These are phyloP conservation scores for Hippolais icterina DNA, from an alignment of 2,113 vertebrate species.

Conservation along the genomic window DNA sequence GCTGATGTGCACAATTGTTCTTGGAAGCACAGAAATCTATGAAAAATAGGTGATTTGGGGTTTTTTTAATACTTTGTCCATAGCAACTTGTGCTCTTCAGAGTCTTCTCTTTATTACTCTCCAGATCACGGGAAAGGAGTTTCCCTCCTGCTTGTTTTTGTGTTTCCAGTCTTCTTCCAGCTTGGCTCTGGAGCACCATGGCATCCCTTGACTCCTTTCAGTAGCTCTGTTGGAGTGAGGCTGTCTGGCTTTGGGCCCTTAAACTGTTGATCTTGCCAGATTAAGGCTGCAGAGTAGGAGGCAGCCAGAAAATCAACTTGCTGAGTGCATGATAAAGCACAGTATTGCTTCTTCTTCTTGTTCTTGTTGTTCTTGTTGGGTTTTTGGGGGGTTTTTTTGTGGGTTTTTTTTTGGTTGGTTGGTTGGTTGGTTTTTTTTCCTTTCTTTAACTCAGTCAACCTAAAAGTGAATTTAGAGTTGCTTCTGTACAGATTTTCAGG, in stretches of 20 bases:
- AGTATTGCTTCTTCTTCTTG: not conserved
- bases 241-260: not conserved
- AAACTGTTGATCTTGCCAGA: not conserved
- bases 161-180: not conserved
- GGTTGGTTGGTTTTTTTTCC: too few relatives aligned
- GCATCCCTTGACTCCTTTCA: not conserved
- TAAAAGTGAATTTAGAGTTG: not conserved
- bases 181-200: not conserved
- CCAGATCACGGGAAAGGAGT: not conserved
- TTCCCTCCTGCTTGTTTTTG: not conserved
- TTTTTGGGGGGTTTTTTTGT: too few relatives aligned
- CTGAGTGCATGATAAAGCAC: not conserved
- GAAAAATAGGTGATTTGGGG: rapidly evolving
- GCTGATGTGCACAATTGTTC: not conserved
- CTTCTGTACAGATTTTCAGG: not conserved
- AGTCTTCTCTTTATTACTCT: not conserved
- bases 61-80: not conserved
- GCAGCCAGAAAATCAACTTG: not conserved
- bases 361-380: too few relatives aligned
- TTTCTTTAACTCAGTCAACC: not conserved
- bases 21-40: not conserved
- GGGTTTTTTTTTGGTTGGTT: too few relatives aligned
- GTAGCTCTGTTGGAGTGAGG: not conserved
- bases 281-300: not conserved
- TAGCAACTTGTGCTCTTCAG: not conserved